These are phyloP conservation scores for Apamea anceps DNA, from an alignment of 2,888 invertebrate genomes.

Conservation along the genomic window DNA sequence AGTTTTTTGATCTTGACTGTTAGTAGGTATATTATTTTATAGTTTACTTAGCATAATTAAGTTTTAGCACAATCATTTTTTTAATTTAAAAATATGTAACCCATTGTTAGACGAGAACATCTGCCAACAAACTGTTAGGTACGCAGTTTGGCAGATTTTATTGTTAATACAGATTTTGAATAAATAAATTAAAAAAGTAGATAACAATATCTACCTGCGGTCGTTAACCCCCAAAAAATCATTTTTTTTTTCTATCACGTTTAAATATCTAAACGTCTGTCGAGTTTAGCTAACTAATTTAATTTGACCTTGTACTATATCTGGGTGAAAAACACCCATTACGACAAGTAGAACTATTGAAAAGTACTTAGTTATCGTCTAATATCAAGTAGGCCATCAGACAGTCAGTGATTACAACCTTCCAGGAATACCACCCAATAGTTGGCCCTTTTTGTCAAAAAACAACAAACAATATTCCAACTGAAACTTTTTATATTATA, in stretches of 20 bases:
- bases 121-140: too few relatives aligned
- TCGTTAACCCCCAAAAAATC: not conserved
- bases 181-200: not conserved
- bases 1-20: too few relatives aligned
- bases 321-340: too few relatives aligned
- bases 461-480: constrained; percentile 4
- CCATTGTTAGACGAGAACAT: too few relatives aligned
- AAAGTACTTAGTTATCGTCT: not conserved
- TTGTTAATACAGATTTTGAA: too few relatives aligned
- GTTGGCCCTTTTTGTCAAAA: not conserved
- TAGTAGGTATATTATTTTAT: too few relatives aligned
- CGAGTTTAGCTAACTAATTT: too few relatives aligned
- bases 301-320: too few relatives aligned
- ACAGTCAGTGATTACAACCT: not conserved
- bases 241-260: not conserved
- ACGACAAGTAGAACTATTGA: not conserved
- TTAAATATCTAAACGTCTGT: not conserved
- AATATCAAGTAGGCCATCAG: not conserved
- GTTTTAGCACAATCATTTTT: too few relatives aligned
- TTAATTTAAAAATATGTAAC: too few relatives aligned
- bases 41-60: too few relatives aligned
- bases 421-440: not conserved
- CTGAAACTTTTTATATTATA: not conserved
- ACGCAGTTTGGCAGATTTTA: too few relatives aligned
- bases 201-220: not conserved